A percentile compares a stretch with the other conserved stretches of the same genome.
phyloP scores from a whole-genome alignment of 2,797 vertebrate genomes.

The Sylvia borin region DNA sequence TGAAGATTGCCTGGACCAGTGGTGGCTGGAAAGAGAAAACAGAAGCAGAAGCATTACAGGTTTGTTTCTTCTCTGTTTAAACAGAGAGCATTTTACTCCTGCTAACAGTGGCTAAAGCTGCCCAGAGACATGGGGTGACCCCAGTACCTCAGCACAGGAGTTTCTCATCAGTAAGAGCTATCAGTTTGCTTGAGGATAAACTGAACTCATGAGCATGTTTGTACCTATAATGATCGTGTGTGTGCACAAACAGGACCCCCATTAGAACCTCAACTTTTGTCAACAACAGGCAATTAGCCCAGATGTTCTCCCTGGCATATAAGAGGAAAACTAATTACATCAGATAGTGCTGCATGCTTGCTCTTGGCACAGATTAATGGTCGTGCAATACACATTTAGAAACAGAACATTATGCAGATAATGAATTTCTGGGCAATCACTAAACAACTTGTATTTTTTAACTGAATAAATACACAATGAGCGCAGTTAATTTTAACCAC shows the following conservation, averaged over 20 bases:
- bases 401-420: slow-evolving; percentile 54
- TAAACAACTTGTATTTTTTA: slow-evolving; percentile 18
- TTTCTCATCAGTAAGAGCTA: not conserved
- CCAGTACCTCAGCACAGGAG: not conserved
- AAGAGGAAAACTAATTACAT: slow-evolving; percentile 40
- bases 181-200: not conserved
- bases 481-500: slow-evolving; percentile 57
- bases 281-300: not conserved
- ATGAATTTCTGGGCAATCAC: slow-evolving; percentile 54
- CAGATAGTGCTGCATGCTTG: slow-evolving; percentile 5
- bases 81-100: not conserved
- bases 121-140: not conserved
- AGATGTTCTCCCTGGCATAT: slow-evolving; percentile 41
- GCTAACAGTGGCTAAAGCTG: not conserved
- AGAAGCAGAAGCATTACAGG: not conserved
- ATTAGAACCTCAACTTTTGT: not conserved
- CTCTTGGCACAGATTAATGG: slow-evolving; percentile 39
- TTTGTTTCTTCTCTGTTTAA: not conserved
- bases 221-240: not conserved
- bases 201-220: not conserved
- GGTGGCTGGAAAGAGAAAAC: slow-evolving; percentile 82
- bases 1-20: slow-evolving; percentile 96
- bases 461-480: not conserved
- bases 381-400: slow-evolving; percentile 29
- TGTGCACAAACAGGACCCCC: not conserved